Conservation (phyloP, 2,888 invertebrate species). For the Hyposoter didymator region DNA sequence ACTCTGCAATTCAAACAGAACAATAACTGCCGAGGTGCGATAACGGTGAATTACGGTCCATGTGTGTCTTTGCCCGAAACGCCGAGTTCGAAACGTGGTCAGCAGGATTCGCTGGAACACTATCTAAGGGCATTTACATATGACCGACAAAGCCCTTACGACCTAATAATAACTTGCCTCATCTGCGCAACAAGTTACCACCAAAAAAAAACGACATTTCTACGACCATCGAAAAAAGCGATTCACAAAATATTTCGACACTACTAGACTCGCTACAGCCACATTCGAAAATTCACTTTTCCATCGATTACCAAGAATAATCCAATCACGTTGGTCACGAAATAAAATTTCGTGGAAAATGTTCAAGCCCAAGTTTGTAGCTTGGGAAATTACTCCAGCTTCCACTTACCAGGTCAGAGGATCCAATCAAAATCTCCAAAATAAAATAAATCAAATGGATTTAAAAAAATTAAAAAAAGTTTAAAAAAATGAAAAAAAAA, state of each 20-base stretch:
- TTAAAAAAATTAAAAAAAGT: too few relatives aligned
- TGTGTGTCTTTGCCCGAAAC: slow-evolving; percentile 15
- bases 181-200: neutral
- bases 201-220: neutral
- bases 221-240: neutral
- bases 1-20: neutral
- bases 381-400: too few relatives aligned
- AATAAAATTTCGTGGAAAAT: too few relatives aligned
- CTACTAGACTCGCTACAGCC: too few relatives aligned
- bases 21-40: slow-evolving; percentile 14
- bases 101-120: neutral
- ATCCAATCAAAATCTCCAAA: too few relatives aligned
- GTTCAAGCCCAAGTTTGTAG: too few relatives aligned
- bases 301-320: too few relatives aligned
- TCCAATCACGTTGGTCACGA: too few relatives aligned
- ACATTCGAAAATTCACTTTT: too few relatives aligned
- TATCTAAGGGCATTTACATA: slow-evolving; percentile 18
- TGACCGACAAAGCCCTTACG: slow-evolving; percentile 11
- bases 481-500: too few relatives aligned
- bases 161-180: neutral
- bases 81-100: slow-evolving; percentile 1
- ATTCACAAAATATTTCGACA: neutral
- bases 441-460: too few relatives aligned
- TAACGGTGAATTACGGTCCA: slow-evolving; percentile 12
- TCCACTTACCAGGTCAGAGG: too few relatives aligned